A percentile compares a stretch with the other conserved stretches of the same genome.
Conservation (phyloP, 2,888 invertebrate species). For the Miltochrista miniata region DNA sequence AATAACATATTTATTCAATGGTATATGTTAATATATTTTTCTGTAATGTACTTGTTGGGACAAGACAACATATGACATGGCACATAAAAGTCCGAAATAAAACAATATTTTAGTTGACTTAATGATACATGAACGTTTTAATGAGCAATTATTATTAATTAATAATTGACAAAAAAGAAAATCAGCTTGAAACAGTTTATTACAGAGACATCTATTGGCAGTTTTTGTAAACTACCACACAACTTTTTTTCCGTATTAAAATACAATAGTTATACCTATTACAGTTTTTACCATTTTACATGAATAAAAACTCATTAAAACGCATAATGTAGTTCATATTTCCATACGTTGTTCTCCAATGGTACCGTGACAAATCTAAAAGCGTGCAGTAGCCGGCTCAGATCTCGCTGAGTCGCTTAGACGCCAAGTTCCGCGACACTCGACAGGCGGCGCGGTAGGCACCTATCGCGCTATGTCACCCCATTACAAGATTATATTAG, state of each 20-base stretch:
- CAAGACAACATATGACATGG: conserved; percentile 55
- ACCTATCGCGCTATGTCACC: conserved; percentile 41
- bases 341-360: background rate
- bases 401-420: conserved; percentile 73
- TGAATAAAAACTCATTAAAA: conserved; percentile 1
- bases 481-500: background rate
- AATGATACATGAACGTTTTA: background rate
- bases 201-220: too few species aligned
- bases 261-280: too few species aligned
- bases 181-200: too few species aligned
- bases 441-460: conserved; percentile 44
- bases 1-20: conserved; percentile 36
- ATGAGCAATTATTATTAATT: background rate
- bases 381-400: conserved; percentile 78
- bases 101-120: conserved; percentile 15
- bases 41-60: conserved; percentile 33
- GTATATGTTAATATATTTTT: conserved; percentile 33
- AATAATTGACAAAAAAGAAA: too few species aligned
- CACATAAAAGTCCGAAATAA: conserved; percentile 54
- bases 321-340: background rate
- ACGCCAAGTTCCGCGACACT: conserved; percentile 57
- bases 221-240: too few species aligned
- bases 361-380: conserved; percentile 41
- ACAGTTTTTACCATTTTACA: too few species aligned
- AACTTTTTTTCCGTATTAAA: too few species aligned